These are phyloP conservation scores for Saturnia pavonia DNA, from an alignment of 2,888 invertebrate species.

Conservation along the genomic window DNA sequence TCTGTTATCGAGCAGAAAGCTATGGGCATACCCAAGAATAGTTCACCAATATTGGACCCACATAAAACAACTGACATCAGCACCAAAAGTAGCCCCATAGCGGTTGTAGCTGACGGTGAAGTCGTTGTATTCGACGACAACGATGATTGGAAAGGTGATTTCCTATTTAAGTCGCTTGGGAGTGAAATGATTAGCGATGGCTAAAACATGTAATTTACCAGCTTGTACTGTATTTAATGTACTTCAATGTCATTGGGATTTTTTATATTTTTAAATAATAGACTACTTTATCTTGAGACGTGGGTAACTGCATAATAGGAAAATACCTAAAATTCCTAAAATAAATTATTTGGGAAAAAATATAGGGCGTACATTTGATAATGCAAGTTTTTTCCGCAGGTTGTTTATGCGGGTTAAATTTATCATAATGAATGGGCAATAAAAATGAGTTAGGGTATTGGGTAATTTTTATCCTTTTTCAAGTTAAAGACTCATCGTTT, in stretches of 20 bases:
- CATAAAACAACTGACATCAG: conserved; percentile 71
- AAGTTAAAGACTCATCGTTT: not conserved
- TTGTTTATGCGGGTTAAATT: no score
- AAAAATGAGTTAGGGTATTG: not conserved
- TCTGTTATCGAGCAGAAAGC: conserved; percentile 51
- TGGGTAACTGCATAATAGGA: no score
- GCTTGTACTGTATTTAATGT: no score
- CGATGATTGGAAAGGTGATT: conserved; percentile 89
- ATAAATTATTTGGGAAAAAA: no score
- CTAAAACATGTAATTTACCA: no score
- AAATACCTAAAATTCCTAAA: no score
- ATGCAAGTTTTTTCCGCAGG: no score
- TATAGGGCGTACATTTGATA: no score
- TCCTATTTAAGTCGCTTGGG: conserved; percentile 4
- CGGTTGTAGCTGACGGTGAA: conserved; percentile 87
- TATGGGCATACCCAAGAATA: conserved; percentile 75
- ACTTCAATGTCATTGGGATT: no score
- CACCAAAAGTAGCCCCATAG: conserved; percentile 79
- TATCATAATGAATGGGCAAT: not conserved
- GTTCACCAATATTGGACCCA: conserved; percentile 74
- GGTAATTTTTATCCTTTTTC: not conserved
- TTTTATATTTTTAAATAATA: no score
- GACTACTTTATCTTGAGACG: no score
- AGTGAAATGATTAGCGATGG: not conserved
- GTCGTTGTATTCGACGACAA: conserved; percentile 94